These are phyloP conservation scores for Melanotaenia trifasciata DNA, from an alignment of 2,797 vertebrate species.

Conservation along the genomic window DNA sequence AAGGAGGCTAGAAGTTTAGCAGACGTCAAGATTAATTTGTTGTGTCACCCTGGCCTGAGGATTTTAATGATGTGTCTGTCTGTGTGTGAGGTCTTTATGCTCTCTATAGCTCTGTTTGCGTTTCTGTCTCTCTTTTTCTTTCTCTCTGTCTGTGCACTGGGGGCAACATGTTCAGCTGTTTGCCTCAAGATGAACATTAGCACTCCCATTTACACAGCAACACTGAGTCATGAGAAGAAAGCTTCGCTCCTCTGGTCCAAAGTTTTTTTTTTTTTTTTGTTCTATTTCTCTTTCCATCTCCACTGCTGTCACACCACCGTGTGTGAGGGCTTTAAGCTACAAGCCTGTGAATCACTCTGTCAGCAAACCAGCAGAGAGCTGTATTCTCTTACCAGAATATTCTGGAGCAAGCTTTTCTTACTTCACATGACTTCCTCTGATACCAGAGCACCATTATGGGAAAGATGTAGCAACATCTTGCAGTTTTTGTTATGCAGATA, in stretches of 20 bases:
- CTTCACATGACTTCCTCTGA: constrained; percentile 13
- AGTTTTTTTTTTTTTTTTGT: constrained; percentile 26
- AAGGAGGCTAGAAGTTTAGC: constrained; percentile 59
- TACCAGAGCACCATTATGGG: background rate
- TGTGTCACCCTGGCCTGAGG: constrained; percentile 47
- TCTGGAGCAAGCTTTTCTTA: constrained; percentile 32
- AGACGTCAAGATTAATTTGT: constrained; percentile 66
- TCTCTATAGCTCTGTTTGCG: constrained; percentile 29
- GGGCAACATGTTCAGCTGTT: constrained; percentile 63
- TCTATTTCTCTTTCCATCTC: constrained; percentile 44
- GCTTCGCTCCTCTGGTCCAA: constrained; percentile 43
- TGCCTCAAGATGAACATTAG: constrained; percentile 66
- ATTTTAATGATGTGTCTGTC: constrained; percentile 60
- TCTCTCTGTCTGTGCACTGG: constrained; percentile 35
- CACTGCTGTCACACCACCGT: constrained; percentile 49
- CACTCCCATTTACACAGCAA: constrained; percentile 61
- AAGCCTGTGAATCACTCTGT: constrained; percentile 52
- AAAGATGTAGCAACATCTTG: background rate
- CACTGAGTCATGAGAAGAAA: constrained; percentile 73
- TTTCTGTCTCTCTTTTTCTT: constrained; percentile 16
- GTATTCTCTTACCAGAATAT: constrained; percentile 37
- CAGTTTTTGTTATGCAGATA: background rate
- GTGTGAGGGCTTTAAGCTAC: constrained; percentile 30
- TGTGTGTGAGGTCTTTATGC: constrained; percentile 18
- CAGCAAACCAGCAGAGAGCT: constrained; percentile 35